Evolutionary conservation across 2,797 vertebrate genomes (phyloP).

Genomic region (Amblyopsis hoosieri): DNA sequence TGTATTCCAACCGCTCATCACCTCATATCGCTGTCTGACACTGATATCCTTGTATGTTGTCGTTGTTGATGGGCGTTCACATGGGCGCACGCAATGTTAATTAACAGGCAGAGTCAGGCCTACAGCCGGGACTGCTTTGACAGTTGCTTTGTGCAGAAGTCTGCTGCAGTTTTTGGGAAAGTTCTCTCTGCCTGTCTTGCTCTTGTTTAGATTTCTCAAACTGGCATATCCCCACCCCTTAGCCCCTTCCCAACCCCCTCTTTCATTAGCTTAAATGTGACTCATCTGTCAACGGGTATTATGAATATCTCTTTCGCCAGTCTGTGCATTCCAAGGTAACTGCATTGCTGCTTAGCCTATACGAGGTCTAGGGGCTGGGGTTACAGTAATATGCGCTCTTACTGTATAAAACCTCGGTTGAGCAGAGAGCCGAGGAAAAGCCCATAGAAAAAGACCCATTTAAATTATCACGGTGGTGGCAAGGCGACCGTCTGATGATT

Average conservation of each 20-base stretch:
- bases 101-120: constrained; percentile 61
- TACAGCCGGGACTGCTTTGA: constrained; percentile 43
- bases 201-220: not conserved
- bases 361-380: constrained; percentile 9
- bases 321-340: constrained; percentile 48
- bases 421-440: constrained; percentile 37
- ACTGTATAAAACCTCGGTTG: constrained; percentile 32
- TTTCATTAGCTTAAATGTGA: constrained; percentile 36
- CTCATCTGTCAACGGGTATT: constrained; percentile 27
- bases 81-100: constrained; percentile 65
- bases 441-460: not conserved
- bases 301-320: constrained; percentile 52
- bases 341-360: constrained; percentile 32
- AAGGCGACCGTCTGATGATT: constrained; percentile 40
- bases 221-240: not conserved
- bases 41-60: constrained; percentile 66
- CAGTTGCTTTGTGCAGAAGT: constrained; percentile 58
- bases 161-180: constrained; percentile 21
- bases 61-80: constrained; percentile 67
- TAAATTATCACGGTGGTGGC: constrained; percentile 11
- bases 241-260: constrained; percentile 20
- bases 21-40: constrained; percentile 59
- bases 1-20: constrained; percentile 58
- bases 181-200: constrained; percentile 18
- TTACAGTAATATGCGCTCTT: constrained; percentile 33